Conservation (phyloP, 1,140 invertebrate species). For the Whitmania pigra region DNA sequence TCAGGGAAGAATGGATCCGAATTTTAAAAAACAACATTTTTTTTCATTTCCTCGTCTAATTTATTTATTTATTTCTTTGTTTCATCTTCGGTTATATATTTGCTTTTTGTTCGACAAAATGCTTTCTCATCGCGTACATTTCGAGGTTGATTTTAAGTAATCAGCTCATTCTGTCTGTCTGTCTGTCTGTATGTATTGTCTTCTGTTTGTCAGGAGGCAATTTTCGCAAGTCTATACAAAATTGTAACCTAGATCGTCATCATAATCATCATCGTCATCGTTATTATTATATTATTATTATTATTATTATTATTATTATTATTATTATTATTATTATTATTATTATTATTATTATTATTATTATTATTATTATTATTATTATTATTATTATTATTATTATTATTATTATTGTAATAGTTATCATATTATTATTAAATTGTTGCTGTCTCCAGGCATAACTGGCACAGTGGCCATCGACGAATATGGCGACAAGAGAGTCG, state of each 20-base stretch:
- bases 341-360: constrained; percentile 9
- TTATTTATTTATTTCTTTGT: background rate
- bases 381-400: constrained; percentile 13
- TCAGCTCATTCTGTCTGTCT: no score
- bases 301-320: background rate
- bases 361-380: constrained; percentile 15
- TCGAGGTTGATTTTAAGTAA: no score
- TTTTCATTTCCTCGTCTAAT: background rate
- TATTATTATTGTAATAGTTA: constrained; percentile 3
- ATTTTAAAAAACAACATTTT: no score
- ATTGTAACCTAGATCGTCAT: background rate
- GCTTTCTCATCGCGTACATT: no score
- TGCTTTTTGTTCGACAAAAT: background rate
- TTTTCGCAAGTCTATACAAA: background rate
- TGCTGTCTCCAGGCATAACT: constrained; percentile 57
- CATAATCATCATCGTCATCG: background rate
- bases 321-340: constrained; percentile 10
- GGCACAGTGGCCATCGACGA: constrained; percentile 76
- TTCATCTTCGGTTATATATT: background rate
- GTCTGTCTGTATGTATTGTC: no score
- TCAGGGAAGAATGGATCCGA: no score
- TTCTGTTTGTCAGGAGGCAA: no score
- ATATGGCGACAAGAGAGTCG: constrained; percentile 76
- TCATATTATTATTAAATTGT: no score
- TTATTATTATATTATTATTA: background rate